A percentile compares a stretch with the other conserved stretches of the same genome.
These are phyloP conservation scores for Cyclina sinensis DNA, from an alignment of 1,140 invertebrate genomes.

Conservation along the genomic window DNA sequence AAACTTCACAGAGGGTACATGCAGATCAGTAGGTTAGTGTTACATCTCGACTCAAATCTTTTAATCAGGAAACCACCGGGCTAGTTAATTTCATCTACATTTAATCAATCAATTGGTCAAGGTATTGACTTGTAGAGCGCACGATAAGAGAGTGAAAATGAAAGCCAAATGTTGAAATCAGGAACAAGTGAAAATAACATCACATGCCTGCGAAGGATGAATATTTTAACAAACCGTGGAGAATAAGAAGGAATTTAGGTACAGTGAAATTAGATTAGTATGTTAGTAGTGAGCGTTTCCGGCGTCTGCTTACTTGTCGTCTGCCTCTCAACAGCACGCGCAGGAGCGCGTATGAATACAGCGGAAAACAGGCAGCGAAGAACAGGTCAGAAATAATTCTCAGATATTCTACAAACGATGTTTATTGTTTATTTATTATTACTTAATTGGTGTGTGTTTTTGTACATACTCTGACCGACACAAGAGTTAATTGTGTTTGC, in stretches of 20 bases:
- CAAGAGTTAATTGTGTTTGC: neutral
- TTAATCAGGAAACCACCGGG: conserved; percentile 16
- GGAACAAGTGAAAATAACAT: neutral
- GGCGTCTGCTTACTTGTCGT: conserved; percentile 38
- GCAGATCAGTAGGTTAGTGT: conserved; percentile 9
- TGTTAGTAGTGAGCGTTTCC: conserved; percentile 19
- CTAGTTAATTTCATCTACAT: neutral
- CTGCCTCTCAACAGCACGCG: neutral
- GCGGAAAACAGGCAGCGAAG: conserved; percentile 10
- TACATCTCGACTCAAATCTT: neutral
- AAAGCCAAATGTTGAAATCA: neutral
- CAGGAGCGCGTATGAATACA: neutral
- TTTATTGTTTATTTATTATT: conserved; percentile 9
- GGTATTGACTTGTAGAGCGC: neutral
- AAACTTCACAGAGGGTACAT: neutral
- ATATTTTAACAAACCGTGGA: conserved; percentile 17
- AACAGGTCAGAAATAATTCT: conserved; percentile 6
- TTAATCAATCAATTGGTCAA: neutral
- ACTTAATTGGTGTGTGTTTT: neutral
- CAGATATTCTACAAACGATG: neutral
- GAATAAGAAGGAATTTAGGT: neutral
- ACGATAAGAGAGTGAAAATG: neutral
- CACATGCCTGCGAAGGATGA: neutral
- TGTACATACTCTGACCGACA: neutral
- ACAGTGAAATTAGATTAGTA: conserved; percentile 42